Conservation (phyloP, 1,140 invertebrate genomes). For the Anthonomus grandis region DNA sequence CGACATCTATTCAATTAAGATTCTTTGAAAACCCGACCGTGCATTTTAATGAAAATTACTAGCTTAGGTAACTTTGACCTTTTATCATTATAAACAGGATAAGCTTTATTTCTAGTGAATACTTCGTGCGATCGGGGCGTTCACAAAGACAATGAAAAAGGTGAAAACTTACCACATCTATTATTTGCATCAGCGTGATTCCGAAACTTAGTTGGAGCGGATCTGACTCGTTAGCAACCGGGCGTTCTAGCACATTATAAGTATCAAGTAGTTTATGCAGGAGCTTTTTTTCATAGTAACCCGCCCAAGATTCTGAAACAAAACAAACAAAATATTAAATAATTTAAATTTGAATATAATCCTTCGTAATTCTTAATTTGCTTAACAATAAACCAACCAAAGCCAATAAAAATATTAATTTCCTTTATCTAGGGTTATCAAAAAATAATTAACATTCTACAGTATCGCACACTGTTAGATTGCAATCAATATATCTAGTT, state of each 20-base stretch:
- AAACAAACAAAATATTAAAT: conserved; percentile 32
- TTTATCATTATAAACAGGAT: conserved; percentile 25
- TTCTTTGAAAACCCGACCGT: conserved; percentile 10
- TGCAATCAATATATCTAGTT: too few relatives aligned
- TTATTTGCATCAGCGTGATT: conserved; percentile 98
- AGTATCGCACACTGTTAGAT: too few relatives aligned
- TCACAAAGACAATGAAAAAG: conserved; percentile 9
- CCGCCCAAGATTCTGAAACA: conserved; percentile 73
- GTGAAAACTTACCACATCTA: conserved; percentile 90
- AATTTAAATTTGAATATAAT: too few relatives aligned
- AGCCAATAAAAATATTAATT: too few relatives aligned
- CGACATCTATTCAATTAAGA: too few relatives aligned
- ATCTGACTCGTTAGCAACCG: conserved; percentile 94
- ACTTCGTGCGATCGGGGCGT: too few relatives aligned
- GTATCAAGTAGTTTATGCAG: conserved; percentile 89
- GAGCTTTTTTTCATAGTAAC: conserved; percentile 88
- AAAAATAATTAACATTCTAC: too few relatives aligned
- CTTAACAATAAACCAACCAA: too few relatives aligned
- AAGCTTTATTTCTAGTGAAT: conserved; percentile 13
- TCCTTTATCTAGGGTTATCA: too few relatives aligned
- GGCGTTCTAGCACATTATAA: conserved; percentile 96
- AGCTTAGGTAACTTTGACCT: conserved; percentile 21
- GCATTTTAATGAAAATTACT: conserved; percentile 21
- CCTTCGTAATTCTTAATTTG: too few relatives aligned
- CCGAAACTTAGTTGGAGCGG: conserved; percentile 94